These are phyloP conservation scores for Cantharis rustica DNA, from an alignment of 2,888 invertebrate species.

Conservation along the genomic window DNA sequence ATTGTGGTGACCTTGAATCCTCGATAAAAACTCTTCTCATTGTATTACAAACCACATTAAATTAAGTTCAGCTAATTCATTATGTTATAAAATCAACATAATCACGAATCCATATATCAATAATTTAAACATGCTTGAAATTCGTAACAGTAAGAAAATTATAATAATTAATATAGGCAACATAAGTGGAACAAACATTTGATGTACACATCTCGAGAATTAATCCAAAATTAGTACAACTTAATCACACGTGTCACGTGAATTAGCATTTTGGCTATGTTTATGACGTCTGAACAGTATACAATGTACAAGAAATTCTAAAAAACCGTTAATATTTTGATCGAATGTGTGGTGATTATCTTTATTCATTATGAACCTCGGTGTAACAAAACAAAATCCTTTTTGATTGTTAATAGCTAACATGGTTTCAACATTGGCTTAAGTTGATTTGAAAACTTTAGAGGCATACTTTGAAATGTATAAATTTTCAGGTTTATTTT, in stretches of 20 bases:
- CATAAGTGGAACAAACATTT: background rate
- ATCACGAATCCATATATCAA: background rate
- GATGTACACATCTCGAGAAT: background rate
- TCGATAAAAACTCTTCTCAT: background rate
- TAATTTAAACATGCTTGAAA: background rate
- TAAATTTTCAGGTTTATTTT: background rate
- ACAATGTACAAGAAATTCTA: background rate
- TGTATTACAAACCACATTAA: background rate
- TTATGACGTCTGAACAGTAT: background rate
- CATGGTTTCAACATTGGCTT: background rate
- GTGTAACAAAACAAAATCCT: background rate
- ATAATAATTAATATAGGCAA: background rate
- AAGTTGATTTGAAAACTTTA: background rate
- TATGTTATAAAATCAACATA: background rate
- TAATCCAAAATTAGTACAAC: background rate
- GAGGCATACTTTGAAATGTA: background rate
- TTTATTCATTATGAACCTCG: background rate
- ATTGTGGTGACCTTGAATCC: background rate
- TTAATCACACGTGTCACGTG: background rate
- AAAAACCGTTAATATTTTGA: background rate
- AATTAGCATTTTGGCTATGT: background rate
- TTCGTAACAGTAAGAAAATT: background rate
- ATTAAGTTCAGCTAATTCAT: background rate
- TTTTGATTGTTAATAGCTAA: background rate
- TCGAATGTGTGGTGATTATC: background rate